Conservation (phyloP, 2,888 invertebrate species). For the Cantharis nigra region DNA sequence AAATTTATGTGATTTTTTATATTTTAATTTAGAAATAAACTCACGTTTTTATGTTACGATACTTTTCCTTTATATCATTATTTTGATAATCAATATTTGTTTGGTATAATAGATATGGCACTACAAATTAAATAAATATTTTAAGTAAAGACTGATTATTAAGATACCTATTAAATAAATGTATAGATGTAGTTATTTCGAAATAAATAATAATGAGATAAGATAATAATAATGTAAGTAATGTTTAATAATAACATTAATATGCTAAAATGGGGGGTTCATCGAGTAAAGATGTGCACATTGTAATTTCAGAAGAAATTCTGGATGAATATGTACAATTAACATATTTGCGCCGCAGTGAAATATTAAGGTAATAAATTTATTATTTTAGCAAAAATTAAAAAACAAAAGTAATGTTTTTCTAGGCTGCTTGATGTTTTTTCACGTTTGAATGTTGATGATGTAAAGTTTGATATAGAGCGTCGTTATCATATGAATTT, state of each 20-base stretch:
- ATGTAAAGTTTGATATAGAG: constrained; percentile 55
- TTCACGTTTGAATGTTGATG: constrained; percentile 57
- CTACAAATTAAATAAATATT: too few relatives aligned
- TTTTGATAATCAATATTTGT: too few relatives aligned
- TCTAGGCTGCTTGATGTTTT: constrained; percentile 65
- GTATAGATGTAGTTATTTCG: background rate
- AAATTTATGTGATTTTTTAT: too few relatives aligned
- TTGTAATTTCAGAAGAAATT: constrained; percentile 56
- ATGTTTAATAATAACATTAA: constrained; percentile 46
- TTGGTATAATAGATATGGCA: background rate
- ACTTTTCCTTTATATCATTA: too few relatives aligned
- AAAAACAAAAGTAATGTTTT: constrained; percentile 14
- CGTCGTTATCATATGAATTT: constrained; percentile 60
- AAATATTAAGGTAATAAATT: constrained; percentile 64
- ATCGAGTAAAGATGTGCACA: constrained; percentile 40
- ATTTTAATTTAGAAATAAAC: too few relatives aligned
- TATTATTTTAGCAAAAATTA: background rate
- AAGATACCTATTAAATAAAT: too few relatives aligned
- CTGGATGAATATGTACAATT: constrained; percentile 65
- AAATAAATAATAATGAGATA: background rate
- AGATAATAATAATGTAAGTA: background rate
- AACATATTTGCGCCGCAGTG: constrained; percentile 65
- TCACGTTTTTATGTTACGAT: too few relatives aligned
- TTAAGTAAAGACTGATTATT: too few relatives aligned
- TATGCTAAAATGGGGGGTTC: constrained; percentile 57